These are phyloP conservation scores for Cataglyphis hispanica DNA, from an alignment of 1,140 invertebrate species.

Conservation along the genomic window DNA sequence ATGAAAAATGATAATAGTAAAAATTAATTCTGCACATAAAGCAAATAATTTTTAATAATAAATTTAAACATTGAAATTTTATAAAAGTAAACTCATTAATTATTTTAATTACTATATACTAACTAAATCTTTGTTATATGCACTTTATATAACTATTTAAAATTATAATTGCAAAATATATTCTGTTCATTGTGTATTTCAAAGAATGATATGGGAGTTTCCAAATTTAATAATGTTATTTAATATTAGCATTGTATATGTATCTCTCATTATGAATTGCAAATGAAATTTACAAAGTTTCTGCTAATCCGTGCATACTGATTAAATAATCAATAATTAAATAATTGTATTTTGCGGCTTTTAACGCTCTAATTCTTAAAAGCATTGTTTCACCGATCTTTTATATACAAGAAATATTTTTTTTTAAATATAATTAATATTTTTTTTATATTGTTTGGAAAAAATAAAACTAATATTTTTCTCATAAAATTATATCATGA, in stretches of 20 bases:
- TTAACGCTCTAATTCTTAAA: not conserved
- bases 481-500: not conserved
- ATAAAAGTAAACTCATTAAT: not conserved
- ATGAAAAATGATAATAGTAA: not conserved
- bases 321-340: slow-evolving; percentile 30
- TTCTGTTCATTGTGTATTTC: not conserved
- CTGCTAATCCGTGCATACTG: not conserved
- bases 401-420: not conserved
- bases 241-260: not conserved
- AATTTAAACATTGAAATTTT: not conserved
- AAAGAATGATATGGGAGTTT: slow-evolving; percentile 5
- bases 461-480: not conserved
- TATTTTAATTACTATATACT: not conserved
- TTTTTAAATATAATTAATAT: not conserved
- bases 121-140: slow-evolving; percentile 6
- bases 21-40: slow-evolving; percentile 9
- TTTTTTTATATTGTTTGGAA: not conserved
- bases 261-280: not conserved
- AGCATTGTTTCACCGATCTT: not conserved
- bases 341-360: not conserved
- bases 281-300: slow-evolving; percentile 21
- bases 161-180: slow-evolving; percentile 24
- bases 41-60: slow-evolving; percentile 34
- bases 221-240: slow-evolving; percentile 8
- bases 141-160: not conserved